Evolutionary conservation across 2,113 vertebrate genomes (phyloP).

Genomic region (Thamnophis sirtalis): DNA sequence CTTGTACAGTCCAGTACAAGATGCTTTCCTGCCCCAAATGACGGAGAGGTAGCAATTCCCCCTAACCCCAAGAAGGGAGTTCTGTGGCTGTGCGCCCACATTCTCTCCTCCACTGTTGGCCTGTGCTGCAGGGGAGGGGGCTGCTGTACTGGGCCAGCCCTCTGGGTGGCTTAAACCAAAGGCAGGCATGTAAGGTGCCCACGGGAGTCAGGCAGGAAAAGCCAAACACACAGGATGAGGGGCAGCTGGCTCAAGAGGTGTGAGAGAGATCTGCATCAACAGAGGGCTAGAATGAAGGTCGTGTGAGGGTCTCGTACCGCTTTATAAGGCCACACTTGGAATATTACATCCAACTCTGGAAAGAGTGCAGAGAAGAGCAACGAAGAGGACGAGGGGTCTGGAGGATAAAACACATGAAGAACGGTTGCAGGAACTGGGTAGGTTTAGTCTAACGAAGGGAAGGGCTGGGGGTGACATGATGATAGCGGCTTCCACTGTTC

Average conservation of each 20-base stretch:
- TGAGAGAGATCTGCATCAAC: background rate
- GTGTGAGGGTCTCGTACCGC: too few relatives aligned
- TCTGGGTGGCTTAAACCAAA: background rate
- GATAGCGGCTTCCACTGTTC: background rate
- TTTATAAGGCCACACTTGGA: too few relatives aligned
- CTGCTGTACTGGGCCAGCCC: background rate
- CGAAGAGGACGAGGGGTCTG: background rate
- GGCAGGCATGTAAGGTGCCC: background rate
- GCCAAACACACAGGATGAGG: background rate
- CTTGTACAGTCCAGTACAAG: background rate
- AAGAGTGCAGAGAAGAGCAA: background rate
- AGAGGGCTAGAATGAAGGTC: background rate
- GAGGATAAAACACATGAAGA: background rate
- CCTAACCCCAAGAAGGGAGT: background rate
- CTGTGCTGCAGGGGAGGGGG: background rate
- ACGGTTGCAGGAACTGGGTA: too few relatives aligned
- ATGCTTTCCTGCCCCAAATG: background rate
- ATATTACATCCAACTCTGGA: background rate
- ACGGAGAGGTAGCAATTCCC: background rate
- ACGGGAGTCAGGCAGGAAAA: background rate
- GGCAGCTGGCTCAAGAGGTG: background rate
- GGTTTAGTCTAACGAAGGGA: background rate
- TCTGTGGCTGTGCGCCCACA: background rate
- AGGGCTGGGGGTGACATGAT: background rate
- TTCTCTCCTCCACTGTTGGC: background rate